These are phyloP conservation scores for Scomber colias DNA, from an alignment of 2,113 vertebrate genomes.

Conservation along the genomic window DNA sequence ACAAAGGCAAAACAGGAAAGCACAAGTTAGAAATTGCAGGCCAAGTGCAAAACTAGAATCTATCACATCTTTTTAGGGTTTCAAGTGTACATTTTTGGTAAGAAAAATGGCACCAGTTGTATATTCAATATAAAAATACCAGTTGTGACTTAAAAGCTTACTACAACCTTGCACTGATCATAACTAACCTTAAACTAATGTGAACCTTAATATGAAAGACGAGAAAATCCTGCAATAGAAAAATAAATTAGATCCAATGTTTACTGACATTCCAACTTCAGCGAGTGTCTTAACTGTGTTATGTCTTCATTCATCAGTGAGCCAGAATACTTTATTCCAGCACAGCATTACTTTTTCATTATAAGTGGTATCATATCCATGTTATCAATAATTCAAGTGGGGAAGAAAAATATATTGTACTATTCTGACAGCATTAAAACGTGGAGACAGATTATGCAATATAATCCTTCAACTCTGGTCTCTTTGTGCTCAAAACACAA, in stretches of 20 bases:
- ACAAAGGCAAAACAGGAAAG: not conserved
- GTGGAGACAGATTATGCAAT: slow-evolving; percentile 70
- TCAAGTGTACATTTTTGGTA: not conserved
- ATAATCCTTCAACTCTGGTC: slow-evolving; percentile 59
- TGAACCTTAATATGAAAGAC: not conserved
- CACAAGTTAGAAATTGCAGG: not conserved
- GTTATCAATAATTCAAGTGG: slow-evolving; percentile 69
- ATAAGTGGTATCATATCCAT: slow-evolving; percentile 65
- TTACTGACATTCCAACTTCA: slow-evolving; percentile 3
- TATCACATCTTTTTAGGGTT: not conserved
- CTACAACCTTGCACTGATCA: slow-evolving; percentile 14
- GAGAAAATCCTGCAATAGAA: not conserved
- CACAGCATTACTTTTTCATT: slow-evolving; percentile 72
- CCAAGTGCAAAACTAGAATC: not conserved
- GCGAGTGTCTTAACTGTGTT: slow-evolving; percentile 4
- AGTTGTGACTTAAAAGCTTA: not conserved
- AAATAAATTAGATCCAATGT: not conserved
- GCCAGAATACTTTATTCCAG: slow-evolving; percentile 36
- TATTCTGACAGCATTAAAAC: slow-evolving; percentile 70
- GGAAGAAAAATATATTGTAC: slow-evolving; percentile 56
- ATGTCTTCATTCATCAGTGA: slow-evolving; percentile 47
- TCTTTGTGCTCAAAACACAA: slow-evolving; percentile 60
- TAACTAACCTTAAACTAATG: not conserved
- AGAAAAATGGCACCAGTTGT: not conserved
- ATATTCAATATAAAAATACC: not conserved